Conservation (phyloP, 1,140 invertebrate genomes). For the Scaptomyza pallida region DNA sequence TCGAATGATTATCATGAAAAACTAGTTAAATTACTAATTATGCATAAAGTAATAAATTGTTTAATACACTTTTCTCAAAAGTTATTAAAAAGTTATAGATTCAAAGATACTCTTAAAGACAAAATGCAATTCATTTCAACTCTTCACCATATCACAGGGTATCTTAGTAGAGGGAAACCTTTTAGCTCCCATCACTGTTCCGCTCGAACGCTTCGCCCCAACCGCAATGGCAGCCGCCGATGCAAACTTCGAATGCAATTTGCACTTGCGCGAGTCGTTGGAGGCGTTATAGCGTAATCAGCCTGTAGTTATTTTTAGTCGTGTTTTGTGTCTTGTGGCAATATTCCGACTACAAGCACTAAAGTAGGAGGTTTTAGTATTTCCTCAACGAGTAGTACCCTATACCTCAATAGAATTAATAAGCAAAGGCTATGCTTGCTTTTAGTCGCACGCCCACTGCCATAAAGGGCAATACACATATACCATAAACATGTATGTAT, state of each 20-base stretch:
- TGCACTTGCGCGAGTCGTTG: slow-evolving; percentile 39
- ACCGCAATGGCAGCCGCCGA: not conserved
- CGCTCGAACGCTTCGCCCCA: slow-evolving; percentile 10
- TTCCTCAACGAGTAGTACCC: not conserved
- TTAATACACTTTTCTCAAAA: not conserved
- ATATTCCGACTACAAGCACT: slow-evolving; percentile 4
- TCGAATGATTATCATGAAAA: slow-evolving; percentile 23
- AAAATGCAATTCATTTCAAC: no score
- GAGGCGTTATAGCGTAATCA: slow-evolving; percentile 67
- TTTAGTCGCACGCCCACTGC: slow-evolving; percentile 3
- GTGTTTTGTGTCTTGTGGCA: slow-evolving; percentile 1
- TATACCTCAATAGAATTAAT: not conserved
- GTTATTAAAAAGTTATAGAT: no score
- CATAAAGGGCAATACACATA: not conserved
- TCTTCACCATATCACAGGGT: no score
- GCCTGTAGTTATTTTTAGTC: slow-evolving; percentile 60
- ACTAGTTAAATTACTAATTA: slow-evolving; percentile 1
- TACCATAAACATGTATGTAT: not conserved
- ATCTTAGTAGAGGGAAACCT: no score
- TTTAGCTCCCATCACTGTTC: no score
- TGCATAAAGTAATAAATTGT: not conserved
- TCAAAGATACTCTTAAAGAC: no score
- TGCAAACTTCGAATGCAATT: not conserved
- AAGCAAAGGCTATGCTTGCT: slow-evolving; percentile 1
- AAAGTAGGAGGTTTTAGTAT: not conserved